These are phyloP conservation scores for Benthosema pterotum DNA, from an alignment of 2,797 vertebrate genomes.

Conservation along the genomic window DNA sequence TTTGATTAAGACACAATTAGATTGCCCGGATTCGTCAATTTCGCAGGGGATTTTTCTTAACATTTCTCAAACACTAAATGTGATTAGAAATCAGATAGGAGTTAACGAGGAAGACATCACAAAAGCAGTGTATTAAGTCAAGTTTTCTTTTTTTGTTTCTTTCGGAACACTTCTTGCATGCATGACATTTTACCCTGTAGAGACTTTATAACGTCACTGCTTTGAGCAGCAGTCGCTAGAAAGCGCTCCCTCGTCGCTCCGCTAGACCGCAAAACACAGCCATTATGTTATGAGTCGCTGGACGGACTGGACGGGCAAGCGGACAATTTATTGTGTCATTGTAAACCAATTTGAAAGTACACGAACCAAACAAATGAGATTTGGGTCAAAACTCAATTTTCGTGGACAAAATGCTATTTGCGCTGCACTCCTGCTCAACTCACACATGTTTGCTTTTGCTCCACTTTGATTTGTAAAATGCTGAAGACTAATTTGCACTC, in stretches of 20 bases:
- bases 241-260: background rate
- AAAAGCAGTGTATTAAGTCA: slow-evolving; percentile 2
- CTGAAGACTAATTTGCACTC: no score
- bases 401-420: slow-evolving; percentile 58
- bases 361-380: slow-evolving; percentile 58
- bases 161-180: background rate
- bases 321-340: slow-evolving; percentile 50
- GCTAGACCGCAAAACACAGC: background rate
- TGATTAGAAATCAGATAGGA: slow-evolving; percentile 54
- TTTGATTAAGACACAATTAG: slow-evolving; percentile 67
- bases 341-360: slow-evolving; percentile 52
- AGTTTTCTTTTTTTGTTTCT: background rate
- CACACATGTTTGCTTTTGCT: slow-evolving; percentile 53
- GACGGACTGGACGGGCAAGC: slow-evolving; percentile 33
- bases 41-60: slow-evolving; percentile 57
- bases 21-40: slow-evolving; percentile 59
- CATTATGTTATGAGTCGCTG: slow-evolving; percentile 14
- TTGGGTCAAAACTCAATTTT: slow-evolving; percentile 59
- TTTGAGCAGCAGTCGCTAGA: background rate
- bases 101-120: slow-evolving; percentile 25
- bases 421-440: slow-evolving; percentile 43
- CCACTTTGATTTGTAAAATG: slow-evolving; percentile 15
- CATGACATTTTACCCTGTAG: background rate
- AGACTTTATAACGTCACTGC: background rate
- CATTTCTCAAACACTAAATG: slow-evolving; percentile 60